Conservation (phyloP, 2,888 invertebrate species). For the Scaptomyza reducta region DNA sequence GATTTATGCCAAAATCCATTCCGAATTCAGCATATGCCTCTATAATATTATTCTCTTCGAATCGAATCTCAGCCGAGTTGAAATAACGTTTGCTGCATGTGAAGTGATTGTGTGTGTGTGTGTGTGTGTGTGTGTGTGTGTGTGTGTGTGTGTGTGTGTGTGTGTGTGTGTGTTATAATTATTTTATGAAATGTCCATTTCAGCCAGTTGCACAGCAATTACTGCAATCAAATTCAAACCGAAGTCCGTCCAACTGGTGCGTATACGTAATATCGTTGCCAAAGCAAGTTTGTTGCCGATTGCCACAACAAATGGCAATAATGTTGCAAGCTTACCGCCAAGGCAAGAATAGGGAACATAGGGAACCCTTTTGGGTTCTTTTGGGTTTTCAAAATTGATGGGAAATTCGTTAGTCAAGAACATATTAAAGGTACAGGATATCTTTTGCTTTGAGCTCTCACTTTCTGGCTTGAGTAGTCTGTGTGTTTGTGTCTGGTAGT, state of each 20-base stretch:
- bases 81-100: constrained; percentile 15
- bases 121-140: too few relatives aligned
- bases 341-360: too few relatives aligned
- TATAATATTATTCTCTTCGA: not conserved
- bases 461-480: not conserved
- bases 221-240: not conserved
- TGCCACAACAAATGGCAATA: too few relatives aligned
- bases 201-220: constrained; percentile 12
- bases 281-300: too few relatives aligned
- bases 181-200: constrained; percentile 18
- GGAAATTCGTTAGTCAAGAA: too few relatives aligned
- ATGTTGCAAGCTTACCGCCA: too few relatives aligned
- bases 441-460: not conserved
- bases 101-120: too few relatives aligned
- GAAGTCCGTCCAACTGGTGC: constrained; percentile 15
- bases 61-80: constrained; percentile 6
- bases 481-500: too few relatives aligned
- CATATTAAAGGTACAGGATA: not conserved
- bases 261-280: constrained; percentile 15
- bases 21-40: not conserved
- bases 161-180: too few relatives aligned
- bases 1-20: constrained; percentile 26
- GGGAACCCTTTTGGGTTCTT: too few relatives aligned
- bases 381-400: too few relatives aligned
- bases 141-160: too few relatives aligned